Conservation (phyloP, 2,797 vertebrate species). For the Carduelis carduelis region DNA sequence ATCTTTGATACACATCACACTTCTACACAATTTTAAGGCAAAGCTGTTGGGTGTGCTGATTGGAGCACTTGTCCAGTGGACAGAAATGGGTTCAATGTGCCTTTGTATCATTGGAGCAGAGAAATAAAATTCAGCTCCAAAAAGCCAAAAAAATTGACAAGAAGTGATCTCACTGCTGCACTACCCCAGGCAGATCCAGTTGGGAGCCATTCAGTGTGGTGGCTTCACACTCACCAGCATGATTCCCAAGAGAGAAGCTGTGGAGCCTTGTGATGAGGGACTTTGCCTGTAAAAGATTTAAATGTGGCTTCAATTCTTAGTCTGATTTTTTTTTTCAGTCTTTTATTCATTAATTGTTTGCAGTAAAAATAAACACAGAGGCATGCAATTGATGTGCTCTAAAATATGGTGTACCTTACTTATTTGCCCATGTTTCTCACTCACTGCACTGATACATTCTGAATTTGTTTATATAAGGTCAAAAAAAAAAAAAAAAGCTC, state of each 20-base stretch:
- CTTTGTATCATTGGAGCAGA: background rate
- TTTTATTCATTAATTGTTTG: background rate
- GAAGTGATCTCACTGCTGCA: background rate
- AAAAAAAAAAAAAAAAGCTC: background rate
- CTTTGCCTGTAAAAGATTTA: background rate
- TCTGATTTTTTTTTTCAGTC: background rate
- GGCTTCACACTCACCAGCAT: background rate
- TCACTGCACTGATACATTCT: background rate
- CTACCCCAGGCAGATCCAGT: background rate
- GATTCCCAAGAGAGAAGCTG: background rate
- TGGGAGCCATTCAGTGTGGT: background rate
- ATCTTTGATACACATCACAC: background rate
- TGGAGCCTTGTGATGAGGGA: background rate
- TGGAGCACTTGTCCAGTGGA: background rate
- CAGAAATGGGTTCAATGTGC: background rate
- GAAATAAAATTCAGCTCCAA: background rate
- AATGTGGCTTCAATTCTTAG: background rate
- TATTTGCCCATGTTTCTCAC: background rate
- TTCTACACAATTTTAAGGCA: background rate
- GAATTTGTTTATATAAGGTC: background rate
- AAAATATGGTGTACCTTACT: background rate
- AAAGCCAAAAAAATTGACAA: background rate
- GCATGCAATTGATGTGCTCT: accelerated
- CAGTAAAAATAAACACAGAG: background rate
- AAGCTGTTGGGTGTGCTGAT: background rate